A percentile compares a stretch with the other conserved stretches of the same genome.
These are phyloP conservation scores for Biston betularia DNA, from an alignment of 2,888 invertebrate genomes.

Conservation along the genomic window DNA sequence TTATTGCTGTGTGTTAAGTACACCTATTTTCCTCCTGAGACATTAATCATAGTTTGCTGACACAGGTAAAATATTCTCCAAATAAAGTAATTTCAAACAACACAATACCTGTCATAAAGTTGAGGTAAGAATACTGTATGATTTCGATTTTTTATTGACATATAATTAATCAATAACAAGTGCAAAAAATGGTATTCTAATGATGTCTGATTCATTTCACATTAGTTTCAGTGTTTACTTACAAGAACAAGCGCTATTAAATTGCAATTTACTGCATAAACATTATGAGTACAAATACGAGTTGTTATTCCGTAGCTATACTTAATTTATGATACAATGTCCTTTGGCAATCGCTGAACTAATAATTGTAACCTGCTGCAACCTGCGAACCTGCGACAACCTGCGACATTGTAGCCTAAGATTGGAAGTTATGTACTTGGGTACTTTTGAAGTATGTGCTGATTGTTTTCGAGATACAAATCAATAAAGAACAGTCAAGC, in stretches of 20 bases:
- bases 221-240: neutral
- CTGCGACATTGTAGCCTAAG: too few relatives aligned
- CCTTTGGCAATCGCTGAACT: too few relatives aligned
- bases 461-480: too few relatives aligned
- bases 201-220: constrained; percentile 3
- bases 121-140: neutral
- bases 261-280: constrained; percentile 8
- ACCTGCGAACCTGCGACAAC: too few relatives aligned
- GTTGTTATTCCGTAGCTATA: neutral
- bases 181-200: neutral
- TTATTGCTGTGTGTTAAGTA: neutral
- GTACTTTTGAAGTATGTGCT: too few relatives aligned
- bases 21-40: neutral
- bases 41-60: neutral
- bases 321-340: too few relatives aligned
- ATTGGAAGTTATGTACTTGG: too few relatives aligned
- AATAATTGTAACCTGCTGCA: too few relatives aligned
- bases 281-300: neutral
- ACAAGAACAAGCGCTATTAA: neutral
- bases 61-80: neutral
- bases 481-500: too few relatives aligned
- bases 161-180: neutral
- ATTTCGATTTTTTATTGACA: neutral
- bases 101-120: neutral
- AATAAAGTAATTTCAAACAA: neutral